A percentile compares a stretch with the other conserved stretches of the same genome.
These are phyloP conservation scores for Choreutis nemorana DNA, from an alignment of 2,888 invertebrate genomes.

Conservation along the genomic window DNA sequence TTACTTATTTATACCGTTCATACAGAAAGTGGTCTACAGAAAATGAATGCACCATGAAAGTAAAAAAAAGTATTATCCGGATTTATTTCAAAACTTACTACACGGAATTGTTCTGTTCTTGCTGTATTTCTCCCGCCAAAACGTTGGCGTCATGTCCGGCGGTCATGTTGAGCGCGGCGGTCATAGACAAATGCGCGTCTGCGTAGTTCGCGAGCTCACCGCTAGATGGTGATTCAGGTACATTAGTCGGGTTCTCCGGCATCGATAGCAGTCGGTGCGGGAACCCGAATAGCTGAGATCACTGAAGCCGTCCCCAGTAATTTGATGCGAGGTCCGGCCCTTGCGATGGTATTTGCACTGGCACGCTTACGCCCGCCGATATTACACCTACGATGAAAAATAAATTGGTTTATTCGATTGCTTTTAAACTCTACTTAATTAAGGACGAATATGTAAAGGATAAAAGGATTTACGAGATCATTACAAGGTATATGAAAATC, in stretches of 20 bases:
- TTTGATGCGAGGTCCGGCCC: constrained; percentile 79
- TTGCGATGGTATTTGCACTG: constrained; percentile 90
- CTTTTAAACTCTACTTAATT: too few relatives aligned
- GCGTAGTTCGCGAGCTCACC: constrained; percentile 58
- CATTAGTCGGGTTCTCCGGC: constrained; percentile 67
- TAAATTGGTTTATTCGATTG: too few relatives aligned
- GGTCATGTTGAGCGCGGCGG: constrained; percentile 60
- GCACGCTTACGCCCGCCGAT: constrained; percentile 91
- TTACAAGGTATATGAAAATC: too few relatives aligned
- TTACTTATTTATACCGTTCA: constrained; percentile 18
- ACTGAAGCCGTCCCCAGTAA: constrained; percentile 93
- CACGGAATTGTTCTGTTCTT: constrained; percentile 45
- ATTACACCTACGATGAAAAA: constrained; percentile 78
- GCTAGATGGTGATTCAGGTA: constrained; percentile 52
- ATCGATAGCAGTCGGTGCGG: constrained; percentile 76
- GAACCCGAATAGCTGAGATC: constrained; percentile 92
- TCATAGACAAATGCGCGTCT: constrained; percentile 48
- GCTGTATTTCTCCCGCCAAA: constrained; percentile 42
- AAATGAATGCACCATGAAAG: constrained; percentile 8
- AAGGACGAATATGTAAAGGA: too few relatives aligned
- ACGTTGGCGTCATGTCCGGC: constrained; percentile 60
- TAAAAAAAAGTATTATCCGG: constrained; percentile 10
- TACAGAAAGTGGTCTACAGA: constrained; percentile 5
- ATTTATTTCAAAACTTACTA: constrained; percentile 28
- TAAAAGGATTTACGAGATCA: too few relatives aligned